Base-by-base conservation (phyloP, 2,888 invertebrate genomes). In the Zaprionus bogoriensis region DNA sequence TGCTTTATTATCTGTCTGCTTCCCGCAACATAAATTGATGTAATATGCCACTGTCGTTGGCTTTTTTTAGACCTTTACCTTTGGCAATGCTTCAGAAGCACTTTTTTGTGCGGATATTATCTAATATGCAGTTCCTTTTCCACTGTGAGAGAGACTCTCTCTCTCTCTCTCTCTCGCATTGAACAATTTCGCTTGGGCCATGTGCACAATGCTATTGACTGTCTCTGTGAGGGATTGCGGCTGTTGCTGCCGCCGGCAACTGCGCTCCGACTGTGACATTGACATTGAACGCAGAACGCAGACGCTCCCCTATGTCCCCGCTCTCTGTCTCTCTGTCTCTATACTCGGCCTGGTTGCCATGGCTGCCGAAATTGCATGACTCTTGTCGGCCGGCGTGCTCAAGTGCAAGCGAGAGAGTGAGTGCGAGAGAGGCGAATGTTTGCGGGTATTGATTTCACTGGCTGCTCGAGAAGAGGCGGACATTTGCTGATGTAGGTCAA, bases 361-460 rank as follows among this genome's bases (percentile, higher is more conserved):
- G 59, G 67, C 39, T 46, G 48, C 62, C 74, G 17, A 63, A 70
- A 74, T 55, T 67, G 67, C 63, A 59, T 48, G 41, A 55, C 44
- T 44, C 36, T 7, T 17, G 32, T 17, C 3, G 39, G 32, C 52
- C 38, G 48, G 12, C 22, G 23, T 47, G 50, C 44, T 51, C 12
- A 42, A 19, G 17, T 69, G 50, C 64, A 65, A 32, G 19, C 27
- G 27, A 10, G 28, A 20, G 19, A 19, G 17, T 10, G 20, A 14
- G 20, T 28, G 36, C 19, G 22, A 19, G 20, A n/a, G 39, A 39
- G 41, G 20, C 22, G 41, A 30, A 42, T 42, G 48, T 55, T 41
- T 48, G 44, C 46, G 25, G 50, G 53, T 70, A 70, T 74, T 66
- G 70, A 74, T 66, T 74, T 38, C 74, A 71, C 32, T 19, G 32